A percentile compares a stretch with the other conserved stretches of the same genome.
phyloP scores from a whole-genome alignment of 2,888 invertebrate species.

The Lepeophtheirus nordmannii region DNA sequence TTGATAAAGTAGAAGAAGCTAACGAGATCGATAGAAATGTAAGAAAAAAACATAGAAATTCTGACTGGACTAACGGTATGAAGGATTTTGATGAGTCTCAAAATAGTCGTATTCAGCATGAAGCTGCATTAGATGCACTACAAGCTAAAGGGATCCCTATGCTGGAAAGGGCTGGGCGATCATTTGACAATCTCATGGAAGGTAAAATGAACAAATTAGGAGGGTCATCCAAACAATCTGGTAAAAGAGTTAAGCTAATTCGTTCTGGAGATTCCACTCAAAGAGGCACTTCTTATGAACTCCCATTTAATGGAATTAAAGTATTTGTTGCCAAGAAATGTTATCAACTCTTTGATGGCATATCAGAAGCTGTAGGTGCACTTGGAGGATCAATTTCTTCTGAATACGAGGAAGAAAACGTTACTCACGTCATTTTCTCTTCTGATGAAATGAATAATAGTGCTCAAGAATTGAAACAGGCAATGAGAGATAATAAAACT shows the following conservation, averaged over 20 bases:
- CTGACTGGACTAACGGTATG: no score
- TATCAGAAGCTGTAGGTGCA: constrained; percentile 33
- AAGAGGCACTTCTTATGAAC: constrained; percentile 28
- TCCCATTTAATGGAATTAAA: constrained; percentile 35
- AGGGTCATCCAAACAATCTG: constrained; percentile 29
- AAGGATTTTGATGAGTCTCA: no score
- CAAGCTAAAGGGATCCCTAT: neutral
- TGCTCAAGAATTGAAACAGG: constrained; percentile 34
- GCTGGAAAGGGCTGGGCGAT: constrained; percentile 30
- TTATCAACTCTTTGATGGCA: constrained; percentile 32
- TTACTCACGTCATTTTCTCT: constrained; percentile 36
- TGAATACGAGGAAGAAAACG: constrained; percentile 32
- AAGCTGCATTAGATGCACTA: constrained; percentile 8
- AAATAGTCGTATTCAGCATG: no score
- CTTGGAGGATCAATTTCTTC: constrained; percentile 36
- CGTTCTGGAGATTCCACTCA: constrained; percentile 29
- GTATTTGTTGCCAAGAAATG: constrained; percentile 35
- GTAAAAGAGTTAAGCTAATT: constrained; percentile 35
- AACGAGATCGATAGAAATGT: no score
- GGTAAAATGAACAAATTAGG: constrained; percentile 33
- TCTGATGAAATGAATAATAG: constrained; percentile 34
- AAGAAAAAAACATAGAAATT: no score
- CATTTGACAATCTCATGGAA: constrained; percentile 39
- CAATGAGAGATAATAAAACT: constrained; percentile 34
- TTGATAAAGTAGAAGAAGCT: no score